These are phyloP conservation scores for Bolborhynchus lineola DNA, from an alignment of 2,113 vertebrate species.

Conservation along the genomic window DNA sequence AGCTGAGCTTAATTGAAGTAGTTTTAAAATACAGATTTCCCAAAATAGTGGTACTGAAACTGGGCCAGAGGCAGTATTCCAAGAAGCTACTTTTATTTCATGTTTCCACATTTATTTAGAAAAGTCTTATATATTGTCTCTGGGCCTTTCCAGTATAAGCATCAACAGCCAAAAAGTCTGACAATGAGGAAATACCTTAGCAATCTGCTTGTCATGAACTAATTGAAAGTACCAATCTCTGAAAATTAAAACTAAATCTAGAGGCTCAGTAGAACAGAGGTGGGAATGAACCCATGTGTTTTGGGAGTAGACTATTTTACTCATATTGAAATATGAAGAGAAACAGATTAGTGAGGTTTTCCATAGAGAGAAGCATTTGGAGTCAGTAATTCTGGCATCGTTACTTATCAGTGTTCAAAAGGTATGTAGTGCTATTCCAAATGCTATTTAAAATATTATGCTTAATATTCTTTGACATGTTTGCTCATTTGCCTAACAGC, in stretches of 20 bases:
- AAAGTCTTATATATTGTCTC: not conserved
- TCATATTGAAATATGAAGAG: not conserved
- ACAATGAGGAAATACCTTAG: not conserved
- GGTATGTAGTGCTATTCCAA: not conserved
- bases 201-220: not conserved
- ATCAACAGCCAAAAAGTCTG: not conserved
- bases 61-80: not conserved
- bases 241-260: not conserved
- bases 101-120: constrained; percentile 8
- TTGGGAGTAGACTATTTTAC: not conserved
- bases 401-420: not conserved
- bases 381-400: not conserved
- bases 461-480: constrained; percentile 5
- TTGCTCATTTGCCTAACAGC: constrained; percentile 46
- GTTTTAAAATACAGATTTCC: not conserved
- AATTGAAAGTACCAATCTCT: not conserved
- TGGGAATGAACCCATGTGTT: not conserved
- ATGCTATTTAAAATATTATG: not conserved
- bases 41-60: not conserved
- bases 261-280: not conserved
- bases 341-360: not conserved
- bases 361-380: not conserved
- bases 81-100: not conserved
- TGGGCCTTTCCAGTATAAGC: not conserved
- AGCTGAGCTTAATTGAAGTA: constrained; percentile 6